phyloP scores from a whole-genome alignment of 2,113 vertebrate genomes.

The Xenopus laevis region DNA sequence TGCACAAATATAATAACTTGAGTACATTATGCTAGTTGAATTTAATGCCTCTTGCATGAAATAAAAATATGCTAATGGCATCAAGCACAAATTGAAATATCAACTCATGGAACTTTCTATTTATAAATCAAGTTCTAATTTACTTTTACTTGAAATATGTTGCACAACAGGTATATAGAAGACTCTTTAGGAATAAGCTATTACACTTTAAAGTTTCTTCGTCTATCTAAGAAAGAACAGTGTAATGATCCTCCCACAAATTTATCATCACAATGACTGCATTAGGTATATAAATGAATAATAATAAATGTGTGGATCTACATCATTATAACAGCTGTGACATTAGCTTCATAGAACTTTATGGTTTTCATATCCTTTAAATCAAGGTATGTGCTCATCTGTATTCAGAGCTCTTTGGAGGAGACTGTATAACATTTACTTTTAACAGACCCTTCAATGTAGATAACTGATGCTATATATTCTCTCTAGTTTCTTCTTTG shows the following conservation, averaged over 20 bases:
- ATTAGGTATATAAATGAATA: slow-evolving; percentile 25
- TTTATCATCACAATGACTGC: slow-evolving; percentile 22
- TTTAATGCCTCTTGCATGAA: neutral
- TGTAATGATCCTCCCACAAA: slow-evolving; percentile 11
- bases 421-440: slow-evolving; percentile 23
- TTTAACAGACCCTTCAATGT: neutral
- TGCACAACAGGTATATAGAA: slow-evolving; percentile 8
- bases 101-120: neutral
- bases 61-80: neutral
- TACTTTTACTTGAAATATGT: slow-evolving; percentile 12
- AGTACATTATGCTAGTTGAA: neutral
- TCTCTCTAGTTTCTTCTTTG: no score
- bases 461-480: no score
- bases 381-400: slow-evolving; percentile 26
- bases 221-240: neutral
- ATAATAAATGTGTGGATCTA: slow-evolving; percentile 18
- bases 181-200: slow-evolving; percentile 9
- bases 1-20: neutral
- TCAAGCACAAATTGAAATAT: neutral
- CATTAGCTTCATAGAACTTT: slow-evolving; percentile 34
- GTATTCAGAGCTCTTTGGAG: slow-evolving; percentile 5
- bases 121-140: neutral
- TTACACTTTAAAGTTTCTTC: slow-evolving; percentile 19
- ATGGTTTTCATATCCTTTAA: slow-evolving; percentile 29
- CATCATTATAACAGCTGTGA: slow-evolving; percentile 30